Base-by-base conservation (phyloP, 2,888 invertebrate genomes). In the Pseudococcus viburni region DNA sequence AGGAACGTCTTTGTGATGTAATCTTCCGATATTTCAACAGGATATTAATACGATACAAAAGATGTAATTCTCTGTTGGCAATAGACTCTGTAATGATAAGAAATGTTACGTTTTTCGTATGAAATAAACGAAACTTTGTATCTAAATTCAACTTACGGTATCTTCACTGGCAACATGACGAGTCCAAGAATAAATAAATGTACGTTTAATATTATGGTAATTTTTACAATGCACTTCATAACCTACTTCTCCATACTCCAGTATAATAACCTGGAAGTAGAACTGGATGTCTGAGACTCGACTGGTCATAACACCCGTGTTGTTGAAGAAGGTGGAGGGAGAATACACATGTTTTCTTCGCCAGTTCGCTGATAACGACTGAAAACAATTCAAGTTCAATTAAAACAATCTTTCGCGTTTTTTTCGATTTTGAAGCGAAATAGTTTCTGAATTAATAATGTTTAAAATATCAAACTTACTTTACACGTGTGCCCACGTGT, bases 261-360 rank as follows among this genome's bases (percentile, higher is more conserved):
- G 64, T 64, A 64, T 73, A 73, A 73, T 73, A 73, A 73, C 26
- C 73, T 33, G 33, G 73, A 73, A 73, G 73, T 73, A 33, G 73
- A 73, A 73, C 73, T 73, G 73, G 33, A 73, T 33, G 73, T 73
- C 73, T 73, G 33, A 33, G 33, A 26, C 0, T 22, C 9, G 64
- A 64, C 19, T 64, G 64, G 64, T 64, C 64, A 22, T 22, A 64
- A 64, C 22, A 64, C 22, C 6, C 64, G 12, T 12, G 64, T 64
- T 42, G 64, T 64, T 64, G 64, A n/a, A 64, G 22, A 17, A 5
- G 22, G 22, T 59, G 22, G 19, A 8, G 64, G 19, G 12, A 22
- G 42, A 7, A n/a, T n/a, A 42, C 6, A 42, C 42, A n/a, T n/a
- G n/a, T 59, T 59, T 59, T 59, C 59, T 59, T 64, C 64, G 64